These are phyloP conservation scores for Tetraneura akinire DNA, from an alignment of 1,140 invertebrate genomes.

Conservation along the genomic window DNA sequence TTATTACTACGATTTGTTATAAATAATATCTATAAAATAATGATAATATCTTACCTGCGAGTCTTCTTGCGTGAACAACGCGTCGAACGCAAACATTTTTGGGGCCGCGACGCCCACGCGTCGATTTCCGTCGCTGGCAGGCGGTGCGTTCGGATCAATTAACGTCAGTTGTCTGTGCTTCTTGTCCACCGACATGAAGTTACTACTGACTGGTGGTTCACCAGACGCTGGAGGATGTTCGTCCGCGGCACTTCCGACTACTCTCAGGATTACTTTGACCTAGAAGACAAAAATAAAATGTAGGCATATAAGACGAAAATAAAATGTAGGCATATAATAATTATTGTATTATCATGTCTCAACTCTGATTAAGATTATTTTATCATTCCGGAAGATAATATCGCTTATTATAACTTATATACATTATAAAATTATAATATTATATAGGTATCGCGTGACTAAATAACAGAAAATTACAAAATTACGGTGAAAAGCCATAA, in stretches of 20 bases:
- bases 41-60: constrained; percentile 71
- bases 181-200: constrained; percentile 55
- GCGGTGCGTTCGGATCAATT: constrained; percentile 53
- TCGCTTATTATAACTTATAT: no score
- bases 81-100: constrained; percentile 96
- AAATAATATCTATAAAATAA: no score
- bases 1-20: no score
- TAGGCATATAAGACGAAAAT: no score
- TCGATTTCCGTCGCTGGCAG: constrained; percentile 54
- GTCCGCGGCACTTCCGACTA: constrained; percentile 8
- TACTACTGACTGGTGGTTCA: not conserved
- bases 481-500: no score
- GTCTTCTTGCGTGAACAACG: constrained; percentile 88
- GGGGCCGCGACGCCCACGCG: constrained; percentile 73
- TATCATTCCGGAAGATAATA: no score
- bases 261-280: constrained; percentile 56
- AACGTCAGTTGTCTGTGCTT: constrained; percentile 56
- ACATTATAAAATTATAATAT: no score
- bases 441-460: no score
- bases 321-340: not conserved
- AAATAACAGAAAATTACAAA: no score
- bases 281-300: constrained; percentile 44
- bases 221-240: not conserved
- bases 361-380: no score
- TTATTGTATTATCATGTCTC: not conserved